These are phyloP conservation scores for Drosophila virilis DNA, from an alignment of 1,140 invertebrate genomes.

Conservation along the genomic window DNA sequence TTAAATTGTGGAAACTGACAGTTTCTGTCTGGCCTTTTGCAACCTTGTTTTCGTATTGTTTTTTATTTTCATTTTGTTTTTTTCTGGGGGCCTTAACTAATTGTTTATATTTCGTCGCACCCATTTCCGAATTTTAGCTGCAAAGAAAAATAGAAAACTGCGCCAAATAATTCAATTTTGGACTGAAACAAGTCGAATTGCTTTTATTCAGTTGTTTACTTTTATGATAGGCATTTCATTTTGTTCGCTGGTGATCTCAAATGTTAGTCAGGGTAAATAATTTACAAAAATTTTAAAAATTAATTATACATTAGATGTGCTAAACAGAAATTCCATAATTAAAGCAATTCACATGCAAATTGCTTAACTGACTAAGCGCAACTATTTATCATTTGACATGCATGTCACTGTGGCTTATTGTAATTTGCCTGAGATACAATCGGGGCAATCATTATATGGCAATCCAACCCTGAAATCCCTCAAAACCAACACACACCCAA, in stretches of 20 bases:
- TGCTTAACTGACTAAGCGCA: conserved; percentile 17
- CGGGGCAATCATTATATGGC: conserved; percentile 44
- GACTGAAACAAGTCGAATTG: not conserved
- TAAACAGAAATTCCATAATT: conserved; percentile 36
- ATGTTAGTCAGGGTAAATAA: not conserved
- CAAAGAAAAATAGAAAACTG: not conserved
- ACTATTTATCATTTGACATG: conserved; percentile 21
- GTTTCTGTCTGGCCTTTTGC: conserved; percentile 19
- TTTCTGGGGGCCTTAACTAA: conserved; percentile 1
- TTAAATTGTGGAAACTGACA: conserved; percentile 32
- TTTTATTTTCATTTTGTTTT: conserved; percentile 5
- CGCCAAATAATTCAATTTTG: not conserved
- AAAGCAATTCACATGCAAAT: conserved; percentile 32
- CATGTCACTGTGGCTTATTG: conserved; percentile 28
- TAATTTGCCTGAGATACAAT: conserved; percentile 48
- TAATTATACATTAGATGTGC: conserved; percentile 38
- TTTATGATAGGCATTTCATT: not conserved
- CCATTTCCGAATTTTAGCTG: conserved; percentile 29
- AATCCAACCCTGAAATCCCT: conserved; percentile 21
- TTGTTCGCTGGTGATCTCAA: conserved; percentile 19
- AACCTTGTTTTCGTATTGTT: not conserved
- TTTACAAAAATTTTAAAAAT: conserved; percentile 9
- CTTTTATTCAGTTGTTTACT: not conserved
- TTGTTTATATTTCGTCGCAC: conserved; percentile 30
- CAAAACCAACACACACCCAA: conserved; percentile 20